phyloP scores from a whole-genome alignment of 2,888 invertebrate species.

The Chirona hameri region DNA sequence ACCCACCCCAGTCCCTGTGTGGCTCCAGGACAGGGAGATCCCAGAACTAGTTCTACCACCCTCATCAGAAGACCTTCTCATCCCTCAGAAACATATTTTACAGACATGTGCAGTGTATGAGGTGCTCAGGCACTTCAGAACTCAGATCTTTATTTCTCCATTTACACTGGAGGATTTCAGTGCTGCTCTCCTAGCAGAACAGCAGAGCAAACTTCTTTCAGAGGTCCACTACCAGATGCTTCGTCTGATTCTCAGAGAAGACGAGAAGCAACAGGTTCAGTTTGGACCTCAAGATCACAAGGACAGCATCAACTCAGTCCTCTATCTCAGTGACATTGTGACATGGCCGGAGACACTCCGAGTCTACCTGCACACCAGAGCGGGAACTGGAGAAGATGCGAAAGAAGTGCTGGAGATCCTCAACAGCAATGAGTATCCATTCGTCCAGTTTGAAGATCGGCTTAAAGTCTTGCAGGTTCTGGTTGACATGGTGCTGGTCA shows the following conservation, averaged over 20 bases:
- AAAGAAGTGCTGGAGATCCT: constrained; percentile 46
- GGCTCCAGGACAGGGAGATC: constrained; percentile 78
- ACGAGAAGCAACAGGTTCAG: constrained; percentile 89
- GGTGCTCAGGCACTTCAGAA: constrained; percentile 84
- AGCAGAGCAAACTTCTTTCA: constrained; percentile 83
- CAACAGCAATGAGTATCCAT: constrained; percentile 52
- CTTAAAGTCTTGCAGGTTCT: neutral
- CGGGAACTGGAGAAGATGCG: constrained; percentile 61
- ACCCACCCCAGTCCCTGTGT: constrained; percentile 82
- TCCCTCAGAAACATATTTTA: constrained; percentile 71
- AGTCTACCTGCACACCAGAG: constrained; percentile 67
- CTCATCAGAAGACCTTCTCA: constrained; percentile 84
- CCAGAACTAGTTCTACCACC: constrained; percentile 71
- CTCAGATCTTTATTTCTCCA: constrained; percentile 81
- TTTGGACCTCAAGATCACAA: constrained; percentile 96
- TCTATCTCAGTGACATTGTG: constrained; percentile 89
- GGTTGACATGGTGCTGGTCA: constrained; percentile 46
- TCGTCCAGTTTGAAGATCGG: constrained; percentile 62
- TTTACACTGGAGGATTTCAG: constrained; percentile 95
- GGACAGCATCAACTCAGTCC: constrained; percentile 89
- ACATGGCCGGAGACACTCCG: constrained; percentile 94
- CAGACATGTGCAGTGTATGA: constrained; percentile 88
- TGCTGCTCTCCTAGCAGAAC: constrained; percentile 84
- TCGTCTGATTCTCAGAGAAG: constrained; percentile 84
- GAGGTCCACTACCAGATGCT: constrained; percentile 93